A percentile compares a stretch with the other conserved stretches of the same genome.
Conservation (phyloP, 2,113 vertebrate genomes). For the Dinomys branickii region DNA sequence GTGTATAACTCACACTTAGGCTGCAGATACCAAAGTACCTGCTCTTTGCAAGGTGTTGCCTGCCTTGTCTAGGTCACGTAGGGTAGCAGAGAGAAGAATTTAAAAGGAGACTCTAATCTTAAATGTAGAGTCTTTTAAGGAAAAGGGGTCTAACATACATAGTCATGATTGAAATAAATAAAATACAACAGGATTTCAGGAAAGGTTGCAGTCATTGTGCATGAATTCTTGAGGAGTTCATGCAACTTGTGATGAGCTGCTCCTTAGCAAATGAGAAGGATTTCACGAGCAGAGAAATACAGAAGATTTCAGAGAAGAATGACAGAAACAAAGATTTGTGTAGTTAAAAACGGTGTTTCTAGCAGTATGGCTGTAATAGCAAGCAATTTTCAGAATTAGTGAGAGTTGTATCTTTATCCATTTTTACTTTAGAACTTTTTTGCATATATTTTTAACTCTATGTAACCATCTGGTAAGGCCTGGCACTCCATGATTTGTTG, state of each 20-base stretch:
- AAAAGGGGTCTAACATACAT: background rate
- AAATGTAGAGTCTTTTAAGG: background rate
- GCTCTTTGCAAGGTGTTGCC: background rate
- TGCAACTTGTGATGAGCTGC: background rate
- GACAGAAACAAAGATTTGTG: background rate
- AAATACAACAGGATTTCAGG: background rate
- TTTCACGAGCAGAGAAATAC: background rate
- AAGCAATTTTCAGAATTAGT: constrained; percentile 73
- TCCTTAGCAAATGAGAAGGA: background rate
- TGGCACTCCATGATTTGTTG: constrained; percentile 75
- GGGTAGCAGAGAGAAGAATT: background rate
- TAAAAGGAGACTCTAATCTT: background rate
- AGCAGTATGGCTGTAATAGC: constrained; percentile 60
- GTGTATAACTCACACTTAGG: background rate
- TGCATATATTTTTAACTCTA: constrained; percentile 79
- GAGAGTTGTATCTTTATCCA: constrained; percentile 73
- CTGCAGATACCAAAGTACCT: background rate
- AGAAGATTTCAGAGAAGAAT: background rate
- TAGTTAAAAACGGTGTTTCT: constrained; percentile 50
- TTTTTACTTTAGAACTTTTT: constrained; percentile 78
- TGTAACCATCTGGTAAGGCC: constrained; percentile 78
- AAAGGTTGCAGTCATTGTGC: background rate
- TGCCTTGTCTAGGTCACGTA: background rate
- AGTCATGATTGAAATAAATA: constrained; percentile 1
- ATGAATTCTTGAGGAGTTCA: background rate